Base-by-base conservation (phyloP, 92 coral and sea anemone species). In the Phenganax marumi region DNA sequence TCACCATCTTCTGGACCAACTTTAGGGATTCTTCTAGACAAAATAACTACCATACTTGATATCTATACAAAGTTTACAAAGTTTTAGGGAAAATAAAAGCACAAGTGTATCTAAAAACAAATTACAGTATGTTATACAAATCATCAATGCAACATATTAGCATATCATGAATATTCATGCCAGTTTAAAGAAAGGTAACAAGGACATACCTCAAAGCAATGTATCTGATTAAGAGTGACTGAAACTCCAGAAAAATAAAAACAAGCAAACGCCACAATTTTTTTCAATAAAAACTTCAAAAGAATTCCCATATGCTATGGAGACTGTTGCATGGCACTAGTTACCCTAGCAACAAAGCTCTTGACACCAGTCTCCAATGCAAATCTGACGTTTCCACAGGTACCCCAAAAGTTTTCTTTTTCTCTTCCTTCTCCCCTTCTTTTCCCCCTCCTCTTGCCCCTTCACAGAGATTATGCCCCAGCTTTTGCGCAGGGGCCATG, bases 401-500 rank as follows among this genome's bases (percentile, higher is more conserved):
- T 10, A 10, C 10, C 60, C 60, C 60, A 54, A 54, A 54, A 54
- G n/a, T n/a, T n/a, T n/a, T n/a, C n/a, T n/a, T n/a, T n/a, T n/a
- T n/a, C 60, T 54, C 60, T 54, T 54, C 60, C 60, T 54, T 54
- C 60, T 54, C 60, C 17, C 17, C 17, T 17, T 54, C 60, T 54
- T 17, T 54, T 54, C 17, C 60, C 60, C 60, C 60, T 17, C 60
- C 17, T 54, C 17, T 54, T 54, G 11, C 60, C 60, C 60, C 60
- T 54, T 54, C 60, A n/a, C 60, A 54, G 60, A 54, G 60, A 54
- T 10, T 10, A 54, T 63, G n/a, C n/a, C n/a, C n/a, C n/a, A n/a
- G n/a, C n/a, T n/a, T n/a, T 81, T 84, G 87, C 87, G 84, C 87
- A 84, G 87, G 87, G 87, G 87, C 87, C 87, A 84, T 84, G 87